Evolutionary conservation across 2,888 invertebrate genomes (phyloP), one percentile per base, ranked within the genome.

Genomic region (Conistra vaccinii): DNA sequence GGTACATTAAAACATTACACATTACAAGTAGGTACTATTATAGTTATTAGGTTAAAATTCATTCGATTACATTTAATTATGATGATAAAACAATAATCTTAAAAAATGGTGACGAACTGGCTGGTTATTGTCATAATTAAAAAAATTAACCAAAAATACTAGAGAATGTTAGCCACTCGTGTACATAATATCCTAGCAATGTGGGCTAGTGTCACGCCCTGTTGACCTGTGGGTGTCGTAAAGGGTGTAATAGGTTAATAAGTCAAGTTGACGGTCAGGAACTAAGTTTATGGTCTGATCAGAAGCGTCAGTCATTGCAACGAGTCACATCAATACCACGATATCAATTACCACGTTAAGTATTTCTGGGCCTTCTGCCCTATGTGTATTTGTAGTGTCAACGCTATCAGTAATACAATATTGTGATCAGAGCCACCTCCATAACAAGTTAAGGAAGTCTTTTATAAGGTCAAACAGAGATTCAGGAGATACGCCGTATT

Each of bases 381-480:
- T 2, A 10, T 0, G 10, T 4, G 4, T 61, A 12, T 14, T 42
- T 3, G 48, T 4, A 32, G 60, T 81, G 66, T 14, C 23, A n/a
- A 23, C 17, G 53, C 48, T 69, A 71, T 76, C 66, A 60, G 69
- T 69, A 72, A 72, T 53, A 78, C 69, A 82, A 85, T 77, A 77
- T 82, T 62, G 78, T 73, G 85, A 85, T 85, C 78, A 85, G 61
- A 53, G 63, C 63, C 69, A 53, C 57, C 42, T 51, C 12, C 69
- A 39, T 62, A 80, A 77, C 82, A 81, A 82, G 51, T 68, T 66
- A n/a, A 35, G 78, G 83, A 82, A 83, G 78, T 77, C 45, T 70
- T 73, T 73, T 70, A 63, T 77, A 57, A 73, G 71, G 83, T 82
- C 85, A 82, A 48, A 69, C 69, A 68, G 61, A 80, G 68, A 81